Percentiles rank a stretch among this genome's conserved stretches.
Evolutionary conservation across 2,888 invertebrate species (phyloP).

Genomic region (Steromphala cineraria): DNA sequence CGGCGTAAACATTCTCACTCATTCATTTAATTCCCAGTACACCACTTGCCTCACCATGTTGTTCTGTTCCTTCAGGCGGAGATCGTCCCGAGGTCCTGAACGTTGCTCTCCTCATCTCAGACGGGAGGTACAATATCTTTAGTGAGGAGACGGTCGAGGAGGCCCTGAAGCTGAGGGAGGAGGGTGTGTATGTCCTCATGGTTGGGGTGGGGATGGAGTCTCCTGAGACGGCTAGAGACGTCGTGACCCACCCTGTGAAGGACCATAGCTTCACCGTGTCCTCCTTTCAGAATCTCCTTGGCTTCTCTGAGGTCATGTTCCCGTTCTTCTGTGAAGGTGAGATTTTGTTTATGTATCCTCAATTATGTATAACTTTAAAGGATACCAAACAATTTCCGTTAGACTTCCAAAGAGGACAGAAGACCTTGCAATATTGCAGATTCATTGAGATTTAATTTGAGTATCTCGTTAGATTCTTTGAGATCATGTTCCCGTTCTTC

Average conservation of each 20-base stretch:
- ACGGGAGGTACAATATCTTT: background rate
- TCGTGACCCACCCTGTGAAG: background rate
- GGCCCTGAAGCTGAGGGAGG: background rate
- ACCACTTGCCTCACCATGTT: no score
- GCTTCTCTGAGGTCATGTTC: background rate
- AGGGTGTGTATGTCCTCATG: background rate
- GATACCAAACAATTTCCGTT: no score
- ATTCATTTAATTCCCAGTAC: no score
- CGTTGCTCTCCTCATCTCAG: background rate
- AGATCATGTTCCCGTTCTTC: background rate
- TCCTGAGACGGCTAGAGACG: background rate
- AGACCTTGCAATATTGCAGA: no score
- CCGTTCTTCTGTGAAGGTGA: background rate
- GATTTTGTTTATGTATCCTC: no score
- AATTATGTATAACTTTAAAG: background rate
- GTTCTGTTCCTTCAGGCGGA: background rate
- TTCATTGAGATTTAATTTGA: background rate
- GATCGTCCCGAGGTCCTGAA: background rate
- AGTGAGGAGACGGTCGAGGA: background rate
- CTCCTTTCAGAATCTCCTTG: background rate
- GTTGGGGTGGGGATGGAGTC: background rate
- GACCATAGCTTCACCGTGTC: background rate
- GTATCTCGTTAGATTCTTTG: background rate
- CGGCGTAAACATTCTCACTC: no score
- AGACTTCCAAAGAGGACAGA: no score